Evolutionary conservation across 2,888 invertebrate species (phyloP).

Genomic region (Cheilosia vernalis): DNA sequence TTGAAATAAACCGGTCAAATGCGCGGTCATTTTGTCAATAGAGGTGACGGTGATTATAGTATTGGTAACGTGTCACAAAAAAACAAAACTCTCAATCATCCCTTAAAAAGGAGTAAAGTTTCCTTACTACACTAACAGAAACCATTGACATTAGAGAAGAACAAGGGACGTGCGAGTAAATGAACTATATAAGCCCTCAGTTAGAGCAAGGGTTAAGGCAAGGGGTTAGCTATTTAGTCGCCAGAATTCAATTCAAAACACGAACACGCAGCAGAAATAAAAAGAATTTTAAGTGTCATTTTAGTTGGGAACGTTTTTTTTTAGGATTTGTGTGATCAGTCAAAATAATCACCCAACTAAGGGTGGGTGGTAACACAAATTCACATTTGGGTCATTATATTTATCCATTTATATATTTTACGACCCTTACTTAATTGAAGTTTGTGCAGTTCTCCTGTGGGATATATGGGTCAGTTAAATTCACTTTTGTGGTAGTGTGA

Average conservation of each 20-base stretch:
- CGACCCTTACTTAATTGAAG: constrained; percentile 37
- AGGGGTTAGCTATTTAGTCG: constrained; percentile 39
- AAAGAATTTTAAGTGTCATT: constrained; percentile 53
- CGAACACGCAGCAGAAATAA: constrained; percentile 63
- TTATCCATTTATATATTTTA: constrained; percentile 44
- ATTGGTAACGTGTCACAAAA: constrained; percentile 4
- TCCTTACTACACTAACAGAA: constrained; percentile 24
- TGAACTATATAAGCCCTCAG: background rate
- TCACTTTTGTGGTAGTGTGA: constrained; percentile 3
- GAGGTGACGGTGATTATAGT: background rate
- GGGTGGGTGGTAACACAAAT: constrained; percentile 5
- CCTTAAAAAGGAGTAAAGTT: background rate
- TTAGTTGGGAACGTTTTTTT: constrained; percentile 19
- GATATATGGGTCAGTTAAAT: constrained; percentile 59
- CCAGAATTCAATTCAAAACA: constrained; percentile 48
- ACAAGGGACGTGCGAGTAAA: background rate
- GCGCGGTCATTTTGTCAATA: constrained; percentile 43
- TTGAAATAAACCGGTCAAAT: constrained; percentile 27
- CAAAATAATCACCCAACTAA: constrained; percentile 26
- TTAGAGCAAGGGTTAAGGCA: constrained; percentile 6
- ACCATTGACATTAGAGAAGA: constrained; percentile 18
- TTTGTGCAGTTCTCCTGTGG: constrained; percentile 25
- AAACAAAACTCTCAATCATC: constrained; percentile 24
- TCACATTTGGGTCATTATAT: constrained; percentile 48
- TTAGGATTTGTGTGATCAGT: constrained; percentile 45